phyloP scores from a whole-genome alignment of 2,113 vertebrate species.

The Anseranas semipalmata region DNA sequence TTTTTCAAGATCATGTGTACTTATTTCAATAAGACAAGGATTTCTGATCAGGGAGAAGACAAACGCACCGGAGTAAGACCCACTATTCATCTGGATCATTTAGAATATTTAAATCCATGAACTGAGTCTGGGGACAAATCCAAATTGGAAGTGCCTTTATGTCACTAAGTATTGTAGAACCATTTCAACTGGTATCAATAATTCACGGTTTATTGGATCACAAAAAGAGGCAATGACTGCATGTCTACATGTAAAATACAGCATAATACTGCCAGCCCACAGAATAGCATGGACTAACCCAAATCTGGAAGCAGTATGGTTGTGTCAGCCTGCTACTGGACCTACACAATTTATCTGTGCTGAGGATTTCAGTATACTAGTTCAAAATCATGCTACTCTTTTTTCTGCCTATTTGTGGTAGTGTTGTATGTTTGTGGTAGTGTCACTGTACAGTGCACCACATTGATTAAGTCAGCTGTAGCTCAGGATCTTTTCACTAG shows the following conservation, averaged over 20 bases:
- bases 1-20: not conserved
- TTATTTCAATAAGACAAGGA: not conserved
- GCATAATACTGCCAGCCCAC: too few species aligned
- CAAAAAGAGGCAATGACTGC: not conserved
- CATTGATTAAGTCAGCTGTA: not conserved
- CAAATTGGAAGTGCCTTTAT: not conserved
- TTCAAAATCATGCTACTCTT: not conserved
- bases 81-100: not conserved
- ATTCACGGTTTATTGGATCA: not conserved
- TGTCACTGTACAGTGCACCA: fast-evolving
- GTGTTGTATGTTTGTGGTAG: not conserved
- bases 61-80: not conserved
- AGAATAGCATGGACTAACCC: not conserved
- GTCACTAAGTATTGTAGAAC: not conserved
- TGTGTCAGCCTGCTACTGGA: not conserved
- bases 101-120: not conserved
- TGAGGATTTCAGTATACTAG: not conserved
- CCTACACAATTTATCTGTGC: not conserved
- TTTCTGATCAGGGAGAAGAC: not conserved
- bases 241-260: not conserved
- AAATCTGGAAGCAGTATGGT: not conserved
- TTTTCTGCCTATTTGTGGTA: not conserved
- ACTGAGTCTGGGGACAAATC: not conserved
- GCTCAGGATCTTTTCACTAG: not conserved
- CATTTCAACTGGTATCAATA: not conserved